Conservation (phyloP, 1,140 invertebrate species). For the Drosophila kepulauana region DNA sequence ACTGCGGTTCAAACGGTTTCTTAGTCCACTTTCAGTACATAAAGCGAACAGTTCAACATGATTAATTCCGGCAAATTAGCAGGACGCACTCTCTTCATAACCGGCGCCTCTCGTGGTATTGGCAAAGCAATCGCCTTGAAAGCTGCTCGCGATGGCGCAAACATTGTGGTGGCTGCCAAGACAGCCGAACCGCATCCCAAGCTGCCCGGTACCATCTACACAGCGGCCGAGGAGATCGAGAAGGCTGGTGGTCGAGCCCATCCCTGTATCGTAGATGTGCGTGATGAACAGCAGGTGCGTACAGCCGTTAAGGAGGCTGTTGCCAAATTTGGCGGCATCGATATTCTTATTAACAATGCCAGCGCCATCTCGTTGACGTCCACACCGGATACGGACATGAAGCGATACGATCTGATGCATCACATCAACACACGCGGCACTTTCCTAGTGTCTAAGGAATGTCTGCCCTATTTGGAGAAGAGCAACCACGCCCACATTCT, state of each 20-base stretch:
- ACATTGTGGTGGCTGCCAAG: slow-evolving; percentile 97
- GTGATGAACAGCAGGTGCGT: slow-evolving; percentile 93
- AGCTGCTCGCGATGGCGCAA: slow-evolving; percentile 97
- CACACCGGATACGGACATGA: slow-evolving; percentile 96
- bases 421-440: slow-evolving; percentile 96
- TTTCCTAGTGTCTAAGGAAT: slow-evolving; percentile 96
- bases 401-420: slow-evolving; percentile 97
- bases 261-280: slow-evolving; percentile 97
- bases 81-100: slow-evolving; percentile 97
- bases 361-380: slow-evolving; percentile 97
- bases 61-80: slow-evolving; percentile 91
- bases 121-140: slow-evolving; percentile 98
- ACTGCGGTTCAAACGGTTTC: slow-evolving; percentile 18
- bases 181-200: slow-evolving; percentile 98
- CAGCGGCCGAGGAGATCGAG: slow-evolving; percentile 97
- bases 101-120: slow-evolving; percentile 98
- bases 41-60: slow-evolving; percentile 54
- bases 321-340: slow-evolving; percentile 97
- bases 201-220: slow-evolving; percentile 98
- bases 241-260: slow-evolving; percentile 91
- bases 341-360: slow-evolving; percentile 98
- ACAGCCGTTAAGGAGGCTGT: slow-evolving; percentile 93
- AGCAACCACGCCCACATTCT: slow-evolving; percentile 97
- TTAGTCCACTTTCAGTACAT: slow-evolving; percentile 36
- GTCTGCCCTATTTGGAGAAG: slow-evolving; percentile 95